Base-by-base conservation (phyloP, 92 coral and sea anemone species). In the Zoanthus sansibaricus region DNA sequence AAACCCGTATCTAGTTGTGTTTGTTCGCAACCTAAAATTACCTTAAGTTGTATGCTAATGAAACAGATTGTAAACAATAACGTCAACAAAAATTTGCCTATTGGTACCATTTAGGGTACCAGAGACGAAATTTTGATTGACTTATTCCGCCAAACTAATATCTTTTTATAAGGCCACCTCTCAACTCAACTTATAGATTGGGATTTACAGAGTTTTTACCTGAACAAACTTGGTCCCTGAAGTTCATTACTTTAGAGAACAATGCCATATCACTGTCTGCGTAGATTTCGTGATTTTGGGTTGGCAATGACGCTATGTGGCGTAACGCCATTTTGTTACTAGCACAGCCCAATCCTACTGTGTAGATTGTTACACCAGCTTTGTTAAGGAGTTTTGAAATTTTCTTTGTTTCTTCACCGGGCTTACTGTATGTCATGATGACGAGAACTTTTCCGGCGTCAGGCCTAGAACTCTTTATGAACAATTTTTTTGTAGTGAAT, bases 331-430 rank as follows among this genome's bases (percentile, higher is more conserved):
- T 33, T 56, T 54, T 18, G 14, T 77, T 77, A 31, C 33, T 5
- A 16, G 70, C 62, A 46, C 83, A 77, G 30, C 83, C 83, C 21
- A 77, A 52, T 6, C 83, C 83, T 14, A 77, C 49, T 58, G 83
- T 56, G 44, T 77, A 77, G 1, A 77, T 64, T 9, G 51, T 77
- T n/a, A 77, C 62, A 2, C 83, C 83, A 14, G 83, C 83, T 9
- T 77, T 20, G 13, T 11, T 45, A 13, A 77, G 45, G 12, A 58
- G 14, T 66, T 77, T 52, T 1, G 83, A 64, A 15, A 61, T 18
- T 77, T 58, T 77, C 69, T 32, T 55, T 77, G 83, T 77, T 7
- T 56, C 31, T 61, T 55, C 33, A 77, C 32, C 83, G n/a, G 83
- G 83, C 6, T 54, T 77, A 25, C 48, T 77, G 83, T 77, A 77